A percentile compares a stretch with the other conserved stretches of the same genome.
Conservation (phyloP, 2,888 invertebrate genomes). For the Drosophila siamana region DNA sequence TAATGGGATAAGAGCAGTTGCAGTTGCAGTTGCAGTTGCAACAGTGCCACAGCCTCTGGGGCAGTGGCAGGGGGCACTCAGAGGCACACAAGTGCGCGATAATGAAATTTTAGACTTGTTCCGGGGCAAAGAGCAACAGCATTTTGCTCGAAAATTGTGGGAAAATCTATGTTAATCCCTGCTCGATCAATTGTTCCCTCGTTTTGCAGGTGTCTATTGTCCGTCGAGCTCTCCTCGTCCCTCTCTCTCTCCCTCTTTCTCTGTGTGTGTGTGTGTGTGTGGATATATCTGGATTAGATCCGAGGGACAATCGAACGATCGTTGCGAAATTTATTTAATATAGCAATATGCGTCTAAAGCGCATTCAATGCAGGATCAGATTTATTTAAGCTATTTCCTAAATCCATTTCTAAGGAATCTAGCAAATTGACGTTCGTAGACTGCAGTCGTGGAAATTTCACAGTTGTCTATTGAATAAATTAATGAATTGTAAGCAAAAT, state of each 20-base stretch:
- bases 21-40: not conserved
- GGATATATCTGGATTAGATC: conserved; percentile 32
- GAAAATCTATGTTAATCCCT: conserved; percentile 76
- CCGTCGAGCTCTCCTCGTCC: not conserved
- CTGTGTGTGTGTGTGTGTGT: conserved; percentile 11
- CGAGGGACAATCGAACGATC: conserved; percentile 36
- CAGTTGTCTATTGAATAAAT: too few species aligned
- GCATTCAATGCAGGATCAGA: not conserved
- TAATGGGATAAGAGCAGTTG: conserved; percentile 70
- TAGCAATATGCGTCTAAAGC: not conserved
- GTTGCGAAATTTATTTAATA: conserved; percentile 32
- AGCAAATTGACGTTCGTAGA: too few species aligned
- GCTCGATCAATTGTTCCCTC: conserved; percentile 67
- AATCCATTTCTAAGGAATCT: too few species aligned
- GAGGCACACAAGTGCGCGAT: conserved; percentile 52
- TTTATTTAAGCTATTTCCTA: too few species aligned
- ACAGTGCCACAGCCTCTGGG: not conserved
- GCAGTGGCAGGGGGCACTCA: conserved; percentile 31
- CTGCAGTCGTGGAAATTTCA: too few species aligned
- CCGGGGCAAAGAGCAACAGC: conserved; percentile 48
- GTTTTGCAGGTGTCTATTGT: conserved; percentile 64
- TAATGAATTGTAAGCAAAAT: too few species aligned
- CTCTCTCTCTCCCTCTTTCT: too few species aligned
- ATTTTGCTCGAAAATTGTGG: conserved; percentile 67
- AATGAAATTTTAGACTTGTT: conserved; percentile 78